Base-by-base conservation (phyloP, 2,888 invertebrate genomes). In the Esperia sulphurella region DNA sequence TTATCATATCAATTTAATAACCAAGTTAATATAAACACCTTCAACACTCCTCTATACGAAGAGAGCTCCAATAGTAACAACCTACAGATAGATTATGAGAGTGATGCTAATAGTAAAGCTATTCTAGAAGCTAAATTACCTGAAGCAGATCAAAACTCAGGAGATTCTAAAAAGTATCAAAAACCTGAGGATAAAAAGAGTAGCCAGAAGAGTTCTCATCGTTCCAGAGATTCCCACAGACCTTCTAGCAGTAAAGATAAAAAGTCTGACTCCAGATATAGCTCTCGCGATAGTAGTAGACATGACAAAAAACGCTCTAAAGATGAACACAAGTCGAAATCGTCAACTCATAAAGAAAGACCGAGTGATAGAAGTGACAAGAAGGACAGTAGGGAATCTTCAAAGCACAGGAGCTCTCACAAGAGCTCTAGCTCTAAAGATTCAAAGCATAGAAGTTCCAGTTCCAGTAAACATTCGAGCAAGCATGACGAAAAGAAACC, bases 41-140 rank as follows among this genome's bases (percentile, higher is more conserved):
- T 78, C 50, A 81, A 76, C 47, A 86, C 86, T 0, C 86, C 81
- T 10, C 51, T 80, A 50, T 86, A 83, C 50, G 86, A 89, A 43
- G 90, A 87, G 44, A 90, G 86, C 61, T 89, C 89, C 0, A 89
- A 87, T 63, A 83, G 85, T 53, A 82, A 85, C 53, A 82, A 81
- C 43, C 61, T 85, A 46, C 86, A 81, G 46, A 87, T 90, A 48
- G 88, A 89, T 63, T 88, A 89, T 45, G 89, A 89, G 66, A 89
- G 86, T 62, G 89, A 89, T 55, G 79, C 75, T 1, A 90, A 90
- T 45, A 89, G 87, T 57, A 90, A 90, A 64, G 71, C 65, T n/a
- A 82, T 79, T 53, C 65, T 59, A 13, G 87, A 85, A 50, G 58
- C 59, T 29, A 89, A 87, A 61, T 42, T 58, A n/a, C 58, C 60